A percentile compares a stretch with the other conserved stretches of the same genome.
phyloP scores from a whole-genome alignment of 2,113 vertebrate genomes.

The Bombycilla garrulus region DNA sequence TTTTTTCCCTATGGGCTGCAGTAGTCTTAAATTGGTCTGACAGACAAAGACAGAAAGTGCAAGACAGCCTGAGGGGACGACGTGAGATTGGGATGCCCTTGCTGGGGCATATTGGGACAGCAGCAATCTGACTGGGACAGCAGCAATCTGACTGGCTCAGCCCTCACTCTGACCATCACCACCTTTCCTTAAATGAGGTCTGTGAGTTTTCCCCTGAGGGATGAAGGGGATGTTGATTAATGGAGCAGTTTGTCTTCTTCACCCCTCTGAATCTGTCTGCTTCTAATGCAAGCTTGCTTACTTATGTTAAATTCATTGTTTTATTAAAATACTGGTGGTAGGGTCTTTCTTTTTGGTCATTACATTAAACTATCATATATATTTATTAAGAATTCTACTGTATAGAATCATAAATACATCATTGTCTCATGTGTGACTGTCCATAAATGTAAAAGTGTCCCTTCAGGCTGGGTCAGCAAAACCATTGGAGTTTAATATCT shows the following conservation, averaged over 20 bases:
- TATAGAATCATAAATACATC: not conserved
- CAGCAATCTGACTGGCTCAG: not conserved
- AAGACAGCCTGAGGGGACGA: not conserved
- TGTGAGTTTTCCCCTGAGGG: not conserved
- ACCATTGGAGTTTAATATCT: not conserved
- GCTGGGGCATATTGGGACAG: not conserved
- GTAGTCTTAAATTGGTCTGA: slow-evolving; percentile 20
- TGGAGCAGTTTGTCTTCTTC: not conserved
- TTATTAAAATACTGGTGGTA: not conserved
- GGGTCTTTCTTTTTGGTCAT: not conserved
- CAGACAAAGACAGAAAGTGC: not conserved
- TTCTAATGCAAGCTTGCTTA: not conserved
- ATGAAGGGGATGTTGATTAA: not conserved
- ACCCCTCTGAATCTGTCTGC: not conserved
- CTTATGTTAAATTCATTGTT: not conserved
- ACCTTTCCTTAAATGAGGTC: not conserved
- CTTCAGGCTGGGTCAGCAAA: not conserved
- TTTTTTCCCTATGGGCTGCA: not conserved
- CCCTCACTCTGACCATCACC: not conserved
- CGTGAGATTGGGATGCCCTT: not conserved
- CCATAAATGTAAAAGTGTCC: not conserved
- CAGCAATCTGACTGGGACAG: not conserved
- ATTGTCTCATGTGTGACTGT: not conserved
- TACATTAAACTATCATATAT: not conserved
- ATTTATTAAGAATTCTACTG: not conserved